Evolutionary conservation across 2,113 vertebrate genomes (phyloP), one percentile per base, ranked within the genome.

Genomic region (Pteropus alecto): DNA sequence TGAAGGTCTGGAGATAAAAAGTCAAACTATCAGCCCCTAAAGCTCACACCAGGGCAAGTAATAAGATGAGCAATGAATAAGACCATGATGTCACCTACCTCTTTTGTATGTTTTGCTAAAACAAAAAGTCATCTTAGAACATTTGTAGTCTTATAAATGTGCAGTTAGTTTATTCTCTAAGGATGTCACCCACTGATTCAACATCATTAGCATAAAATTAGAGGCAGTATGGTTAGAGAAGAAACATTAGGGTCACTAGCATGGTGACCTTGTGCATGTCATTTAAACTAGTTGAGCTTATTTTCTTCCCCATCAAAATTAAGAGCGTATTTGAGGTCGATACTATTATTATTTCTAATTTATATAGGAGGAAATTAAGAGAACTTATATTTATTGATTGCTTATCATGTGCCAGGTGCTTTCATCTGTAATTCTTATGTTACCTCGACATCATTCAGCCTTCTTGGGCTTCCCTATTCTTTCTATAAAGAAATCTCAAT

Each of bases 181-280:
- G 54, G 43, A 74, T 92, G 18, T 73, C 60, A 79, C 46, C 81
- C 60, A 63, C 38, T 61, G 13, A 88, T 68, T 61, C 51, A 74
- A 63, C 87, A 86, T 87, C 61, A 67, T 68, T 83, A 86, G n/a
- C 38, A 18, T 95, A 88, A 96, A 74, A 84, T 58, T 95, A 94
- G 54, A 90, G 73, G 70, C 78, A 60, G 9, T 67, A 11, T 54
- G 24, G 28, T 79, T 77, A 90, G 67, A 94, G 76, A 76, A 86
- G 68, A 96, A 93, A 51, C 63, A 71, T 33, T 51, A 79, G 33
- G 4, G 33, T 83, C 73, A 79, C 68, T 65, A 67, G 38, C 22
- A n/a, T 83, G 67, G n/a, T 84, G 74, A 43, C 46, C 68, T 65
- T 94, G 19, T 48, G 46, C 18, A 96, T 82, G 56, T 41, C 61